These are phyloP conservation scores for Schlechtendalia chinensis DNA, from an alignment of 1,140 invertebrate genomes.

Conservation along the genomic window DNA sequence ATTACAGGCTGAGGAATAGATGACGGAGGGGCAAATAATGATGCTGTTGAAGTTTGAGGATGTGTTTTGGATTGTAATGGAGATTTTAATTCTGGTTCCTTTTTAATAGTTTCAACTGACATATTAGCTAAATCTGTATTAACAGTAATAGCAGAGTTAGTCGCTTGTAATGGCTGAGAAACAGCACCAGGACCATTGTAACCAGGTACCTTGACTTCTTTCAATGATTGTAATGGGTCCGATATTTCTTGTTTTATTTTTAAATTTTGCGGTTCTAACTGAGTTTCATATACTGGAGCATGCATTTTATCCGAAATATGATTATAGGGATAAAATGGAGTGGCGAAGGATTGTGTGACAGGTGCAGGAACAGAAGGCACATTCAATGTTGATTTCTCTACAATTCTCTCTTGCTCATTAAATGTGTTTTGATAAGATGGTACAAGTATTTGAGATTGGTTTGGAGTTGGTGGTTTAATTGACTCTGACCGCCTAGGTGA, in stretches of 20 bases:
- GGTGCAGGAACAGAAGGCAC: slow-evolving; percentile 52
- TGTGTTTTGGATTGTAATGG: slow-evolving; percentile 30
- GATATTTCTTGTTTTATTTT: slow-evolving; percentile 76
- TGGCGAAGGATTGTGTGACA: slow-evolving; percentile 36
- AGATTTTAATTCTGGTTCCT: slow-evolving; percentile 63
- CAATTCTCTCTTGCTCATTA: slow-evolving; percentile 51
- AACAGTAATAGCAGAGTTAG: slow-evolving; percentile 50
- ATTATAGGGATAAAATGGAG: slow-evolving; percentile 53
- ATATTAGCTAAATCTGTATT: slow-evolving; percentile 53
- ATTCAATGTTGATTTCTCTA: slow-evolving; percentile 53
- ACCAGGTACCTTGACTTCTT: slow-evolving; percentile 78
- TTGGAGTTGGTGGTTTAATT: slow-evolving; percentile 23
- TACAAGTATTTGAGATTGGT: slow-evolving; percentile 46
- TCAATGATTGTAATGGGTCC: slow-evolving; percentile 74
- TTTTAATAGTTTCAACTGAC: slow-evolving; percentile 70
- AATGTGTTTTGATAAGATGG: slow-evolving; percentile 49
- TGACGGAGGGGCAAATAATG: slow-evolving; percentile 59
- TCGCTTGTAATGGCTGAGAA: slow-evolving; percentile 54
- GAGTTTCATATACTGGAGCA: slow-evolving; percentile 51
- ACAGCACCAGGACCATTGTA: slow-evolving; percentile 58
- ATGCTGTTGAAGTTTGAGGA: slow-evolving; percentile 35
- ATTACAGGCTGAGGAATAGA: slow-evolving; percentile 69
- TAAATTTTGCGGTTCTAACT: slow-evolving; percentile 70
- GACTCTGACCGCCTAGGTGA: slow-evolving; percentile 35
- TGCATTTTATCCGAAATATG: slow-evolving; percentile 53